Percentiles rank a stretch among this genome's conserved stretches.
Evolutionary conservation across 2,888 invertebrate species (phyloP).

Genomic region (Acronicta psi): DNA sequence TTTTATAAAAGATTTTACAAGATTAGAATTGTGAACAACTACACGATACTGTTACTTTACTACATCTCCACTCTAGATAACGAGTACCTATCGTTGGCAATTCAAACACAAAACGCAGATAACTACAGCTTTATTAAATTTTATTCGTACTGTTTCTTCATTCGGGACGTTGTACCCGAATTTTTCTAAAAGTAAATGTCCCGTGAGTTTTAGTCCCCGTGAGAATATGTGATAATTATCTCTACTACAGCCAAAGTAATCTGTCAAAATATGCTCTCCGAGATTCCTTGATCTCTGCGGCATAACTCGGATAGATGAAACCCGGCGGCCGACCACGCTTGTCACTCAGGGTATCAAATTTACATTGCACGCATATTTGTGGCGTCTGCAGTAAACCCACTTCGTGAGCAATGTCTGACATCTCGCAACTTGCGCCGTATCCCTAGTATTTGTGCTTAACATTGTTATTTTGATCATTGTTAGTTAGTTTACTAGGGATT

Average conservation of each 20-base stretch:
- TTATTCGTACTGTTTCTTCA: not conserved
- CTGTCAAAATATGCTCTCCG: slow-evolving; percentile 63
- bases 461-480: slow-evolving; percentile 47
- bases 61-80: too few species aligned
- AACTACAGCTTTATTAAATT: too few species aligned
- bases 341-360: slow-evolving; percentile 82
- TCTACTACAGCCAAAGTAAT: slow-evolving; percentile 52
- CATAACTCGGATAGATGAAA: slow-evolving; percentile 74
- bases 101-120: too few species aligned
- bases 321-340: slow-evolving; percentile 71
- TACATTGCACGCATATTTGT: slow-evolving; percentile 83
- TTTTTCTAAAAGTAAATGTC: slow-evolving; percentile 13
- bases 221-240: slow-evolving; percentile 38
- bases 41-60: too few species aligned
- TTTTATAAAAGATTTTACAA: too few species aligned
- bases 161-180: not conserved
- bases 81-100: too few species aligned
- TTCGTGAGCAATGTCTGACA: slow-evolving; percentile 64
- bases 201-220: slow-evolving; percentile 22
- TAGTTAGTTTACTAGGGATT: slow-evolving; percentile 5
- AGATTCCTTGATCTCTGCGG: slow-evolving; percentile 58
- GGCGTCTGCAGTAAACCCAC: slow-evolving; percentile 70
- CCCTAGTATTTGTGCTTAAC: slow-evolving; percentile 31
- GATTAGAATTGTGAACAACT: too few species aligned
- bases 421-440: slow-evolving; percentile 49